Conservation (phyloP, 2,797 vertebrate genomes). For the Acanthiza pusilla region DNA sequence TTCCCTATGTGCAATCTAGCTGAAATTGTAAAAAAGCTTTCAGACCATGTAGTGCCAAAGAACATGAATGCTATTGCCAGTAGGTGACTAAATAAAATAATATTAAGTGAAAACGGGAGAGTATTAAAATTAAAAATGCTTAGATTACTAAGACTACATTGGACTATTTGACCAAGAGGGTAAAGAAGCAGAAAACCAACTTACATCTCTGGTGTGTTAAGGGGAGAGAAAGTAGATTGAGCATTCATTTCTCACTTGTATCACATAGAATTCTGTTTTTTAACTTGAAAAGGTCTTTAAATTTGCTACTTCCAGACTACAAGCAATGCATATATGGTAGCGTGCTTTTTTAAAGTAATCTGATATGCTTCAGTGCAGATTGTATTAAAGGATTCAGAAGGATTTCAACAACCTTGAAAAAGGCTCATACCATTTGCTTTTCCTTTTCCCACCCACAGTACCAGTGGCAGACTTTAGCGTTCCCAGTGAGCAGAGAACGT, state of each 20-base stretch:
- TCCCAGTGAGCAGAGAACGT: neutral
- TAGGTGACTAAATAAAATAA: neutral
- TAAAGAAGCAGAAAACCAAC: neutral
- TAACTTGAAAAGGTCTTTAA: neutral
- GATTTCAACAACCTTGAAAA: conserved; percentile 33
- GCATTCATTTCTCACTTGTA: neutral
- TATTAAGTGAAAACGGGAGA: neutral
- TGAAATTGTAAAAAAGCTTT: neutral
- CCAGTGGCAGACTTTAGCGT: neutral
- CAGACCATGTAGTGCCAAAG: neutral
- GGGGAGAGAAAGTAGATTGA: neutral
- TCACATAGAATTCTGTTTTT: neutral
- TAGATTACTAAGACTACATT: fast-evolving
- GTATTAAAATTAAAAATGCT: neutral
- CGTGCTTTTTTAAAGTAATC: neutral
- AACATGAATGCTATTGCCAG: neutral
- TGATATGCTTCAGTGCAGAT: neutral
- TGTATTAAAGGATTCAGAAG: neutral
- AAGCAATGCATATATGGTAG: neutral
- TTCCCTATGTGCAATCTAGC: neutral
- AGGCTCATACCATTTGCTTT: neutral
- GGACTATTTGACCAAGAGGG: neutral
- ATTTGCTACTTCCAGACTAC: neutral
- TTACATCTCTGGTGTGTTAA: neutral
- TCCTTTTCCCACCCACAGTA: neutral